These are phyloP conservation scores for Dermolepida albohirtum DNA, from an alignment of 2,888 invertebrate species.

Conservation along the genomic window DNA sequence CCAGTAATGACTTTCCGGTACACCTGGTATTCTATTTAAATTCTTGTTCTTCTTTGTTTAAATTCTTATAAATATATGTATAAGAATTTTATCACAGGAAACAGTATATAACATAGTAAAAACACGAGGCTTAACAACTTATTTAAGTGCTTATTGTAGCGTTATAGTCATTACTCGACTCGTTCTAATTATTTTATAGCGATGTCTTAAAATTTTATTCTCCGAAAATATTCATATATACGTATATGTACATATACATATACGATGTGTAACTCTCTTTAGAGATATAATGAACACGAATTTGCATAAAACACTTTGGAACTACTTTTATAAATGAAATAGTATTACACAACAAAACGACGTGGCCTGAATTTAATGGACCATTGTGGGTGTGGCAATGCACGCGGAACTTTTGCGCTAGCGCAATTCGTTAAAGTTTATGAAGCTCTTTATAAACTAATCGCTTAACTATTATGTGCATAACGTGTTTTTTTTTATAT, in stretches of 20 bases:
- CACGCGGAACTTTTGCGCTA: constrained; percentile 3
- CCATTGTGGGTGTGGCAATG: not conserved
- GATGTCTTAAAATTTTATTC: no score
- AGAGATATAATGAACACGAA: not conserved
- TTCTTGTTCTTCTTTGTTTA: no score
- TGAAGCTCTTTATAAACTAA: constrained; percentile 12
- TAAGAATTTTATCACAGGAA: no score
- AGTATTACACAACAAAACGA: constrained; percentile 1
- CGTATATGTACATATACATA: not conserved
- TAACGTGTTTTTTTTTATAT: not conserved
- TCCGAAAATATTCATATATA: not conserved
- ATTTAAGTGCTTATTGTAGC: no score
- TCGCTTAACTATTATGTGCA: constrained; percentile 16
- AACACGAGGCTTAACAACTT: no score
- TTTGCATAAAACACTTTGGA: not conserved
- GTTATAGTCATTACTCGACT: no score
- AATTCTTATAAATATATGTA: no score
- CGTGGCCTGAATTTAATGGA: constrained; percentile 9
- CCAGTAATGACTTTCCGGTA: no score
- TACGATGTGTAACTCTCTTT: not conserved
- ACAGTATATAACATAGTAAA: no score
- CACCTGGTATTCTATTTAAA: no score
- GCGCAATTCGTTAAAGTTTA: constrained; percentile 18
- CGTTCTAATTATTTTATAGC: no score
- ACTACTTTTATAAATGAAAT: constrained; percentile 9